These are phyloP conservation scores for Elephas maximus DNA, from an alignment of 2,113 vertebrate species.

Conservation along the genomic window DNA sequence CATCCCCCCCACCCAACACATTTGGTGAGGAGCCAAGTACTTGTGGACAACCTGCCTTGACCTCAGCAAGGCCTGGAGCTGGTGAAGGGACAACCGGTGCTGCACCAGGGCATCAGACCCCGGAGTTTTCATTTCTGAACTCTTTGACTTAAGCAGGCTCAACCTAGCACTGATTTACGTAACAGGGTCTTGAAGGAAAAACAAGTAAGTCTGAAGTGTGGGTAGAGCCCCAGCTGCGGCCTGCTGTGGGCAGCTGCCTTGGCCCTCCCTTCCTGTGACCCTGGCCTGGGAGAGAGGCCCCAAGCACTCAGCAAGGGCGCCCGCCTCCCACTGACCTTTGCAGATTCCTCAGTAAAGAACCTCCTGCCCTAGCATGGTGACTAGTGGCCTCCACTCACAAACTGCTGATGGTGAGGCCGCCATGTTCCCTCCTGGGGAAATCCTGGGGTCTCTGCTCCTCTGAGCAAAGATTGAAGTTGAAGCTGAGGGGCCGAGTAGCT, in stretches of 20 bases:
- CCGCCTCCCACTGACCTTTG: slow-evolving; percentile 8
- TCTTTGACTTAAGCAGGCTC: neutral
- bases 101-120: neutral
- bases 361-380: neutral
- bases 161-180: neutral
- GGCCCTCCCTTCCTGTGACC: neutral
- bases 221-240: neutral
- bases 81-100: accelerated
- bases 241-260: slow-evolving; percentile 1
- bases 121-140: neutral
- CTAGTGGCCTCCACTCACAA: neutral
- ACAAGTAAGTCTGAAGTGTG: neutral
- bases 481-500: neutral
- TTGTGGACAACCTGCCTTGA: accelerated
- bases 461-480: neutral
- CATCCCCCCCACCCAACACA: neutral
- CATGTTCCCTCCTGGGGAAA: neutral
- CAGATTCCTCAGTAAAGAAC: neutral
- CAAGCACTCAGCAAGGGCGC: neutral
- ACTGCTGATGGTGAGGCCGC: neutral
- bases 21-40: neutral
- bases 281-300: neutral
- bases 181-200: neutral
- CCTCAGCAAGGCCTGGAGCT: neutral
- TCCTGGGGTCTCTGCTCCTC: neutral